phyloP scores from a whole-genome alignment of 2,797 vertebrate genomes.

The Catharus ustulatus region DNA sequence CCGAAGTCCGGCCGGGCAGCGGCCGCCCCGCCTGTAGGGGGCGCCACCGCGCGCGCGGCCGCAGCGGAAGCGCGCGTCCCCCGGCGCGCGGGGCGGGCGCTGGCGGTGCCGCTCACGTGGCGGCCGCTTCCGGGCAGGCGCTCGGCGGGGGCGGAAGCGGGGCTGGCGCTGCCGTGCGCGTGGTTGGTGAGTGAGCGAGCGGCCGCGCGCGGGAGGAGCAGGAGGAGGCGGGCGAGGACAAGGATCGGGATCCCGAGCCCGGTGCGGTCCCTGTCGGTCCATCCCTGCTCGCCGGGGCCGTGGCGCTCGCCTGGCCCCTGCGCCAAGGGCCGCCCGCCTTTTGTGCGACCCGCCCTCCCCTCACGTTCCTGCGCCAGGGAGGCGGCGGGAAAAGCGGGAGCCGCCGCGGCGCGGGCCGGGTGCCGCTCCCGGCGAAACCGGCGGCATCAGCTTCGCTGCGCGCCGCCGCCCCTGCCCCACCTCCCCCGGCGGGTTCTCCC shows the following conservation, averaged over 20 bases:
- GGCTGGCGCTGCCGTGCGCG: background rate
- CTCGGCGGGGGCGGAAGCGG: constrained; percentile 1
- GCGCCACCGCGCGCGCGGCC: background rate
- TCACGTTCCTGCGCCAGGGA: background rate
- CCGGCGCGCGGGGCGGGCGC: background rate
- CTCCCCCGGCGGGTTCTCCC: background rate
- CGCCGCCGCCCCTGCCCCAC: background rate
- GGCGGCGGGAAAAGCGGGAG: constrained; percentile 36
- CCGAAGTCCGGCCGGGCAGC: background rate
- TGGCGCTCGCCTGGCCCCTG: background rate
- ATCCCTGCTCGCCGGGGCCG: background rate
- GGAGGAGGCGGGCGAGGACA: background rate
- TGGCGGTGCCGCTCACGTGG: background rate
- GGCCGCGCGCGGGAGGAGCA: background rate
- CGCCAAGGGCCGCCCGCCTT: background rate
- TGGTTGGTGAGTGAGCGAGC: background rate
- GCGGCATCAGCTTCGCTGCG: background rate
- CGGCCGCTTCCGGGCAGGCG: background rate
- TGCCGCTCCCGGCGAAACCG: background rate
- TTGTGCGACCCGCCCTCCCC: constrained; percentile 25
- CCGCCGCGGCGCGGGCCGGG: background rate
- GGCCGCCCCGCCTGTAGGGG: background rate
- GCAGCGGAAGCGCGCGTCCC: background rate
- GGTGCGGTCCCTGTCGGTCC: background rate
- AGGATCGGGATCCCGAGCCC: background rate